Conservation (phyloP, 2,888 invertebrate species). For the Ophonus ardosiacus region DNA sequence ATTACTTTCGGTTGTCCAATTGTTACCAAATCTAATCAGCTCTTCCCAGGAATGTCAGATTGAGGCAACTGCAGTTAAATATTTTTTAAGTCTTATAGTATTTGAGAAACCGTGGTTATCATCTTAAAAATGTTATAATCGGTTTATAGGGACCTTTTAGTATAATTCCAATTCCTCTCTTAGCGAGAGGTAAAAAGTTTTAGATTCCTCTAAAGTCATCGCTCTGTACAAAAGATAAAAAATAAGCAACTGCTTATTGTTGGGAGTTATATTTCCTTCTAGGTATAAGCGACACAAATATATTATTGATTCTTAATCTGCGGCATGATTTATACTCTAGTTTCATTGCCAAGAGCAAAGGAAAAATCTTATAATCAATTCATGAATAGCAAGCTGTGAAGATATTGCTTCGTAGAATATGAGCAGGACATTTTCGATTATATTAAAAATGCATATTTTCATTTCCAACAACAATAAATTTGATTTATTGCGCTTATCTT, state of each 20-base stretch:
- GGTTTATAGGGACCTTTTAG: no score
- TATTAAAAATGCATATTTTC: background rate
- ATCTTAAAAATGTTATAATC: no score
- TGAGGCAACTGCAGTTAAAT: no score
- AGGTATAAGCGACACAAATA: slow-evolving; percentile 18
- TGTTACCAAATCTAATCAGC: no score
- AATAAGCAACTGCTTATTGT: background rate
- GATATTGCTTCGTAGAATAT: background rate
- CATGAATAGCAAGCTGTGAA: background rate
- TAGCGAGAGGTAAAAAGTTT: no score
- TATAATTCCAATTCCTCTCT: no score
- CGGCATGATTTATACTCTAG: slow-evolving; percentile 8
- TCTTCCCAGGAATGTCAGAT: no score
- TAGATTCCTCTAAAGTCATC: slow-evolving; percentile 8
- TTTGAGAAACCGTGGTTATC: no score
- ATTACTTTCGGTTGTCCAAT: no score
- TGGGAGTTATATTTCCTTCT: slow-evolving; percentile 26
- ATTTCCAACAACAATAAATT: background rate
- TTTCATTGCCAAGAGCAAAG: background rate
- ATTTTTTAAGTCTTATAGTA: no score
- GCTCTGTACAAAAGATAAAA: background rate
- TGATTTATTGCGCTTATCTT: background rate
- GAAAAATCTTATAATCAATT: background rate
- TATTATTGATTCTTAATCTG: slow-evolving; percentile 32
- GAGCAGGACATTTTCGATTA: background rate